Conservation (phyloP, 2,797 vertebrate species). For the Falco peregrinus region DNA sequence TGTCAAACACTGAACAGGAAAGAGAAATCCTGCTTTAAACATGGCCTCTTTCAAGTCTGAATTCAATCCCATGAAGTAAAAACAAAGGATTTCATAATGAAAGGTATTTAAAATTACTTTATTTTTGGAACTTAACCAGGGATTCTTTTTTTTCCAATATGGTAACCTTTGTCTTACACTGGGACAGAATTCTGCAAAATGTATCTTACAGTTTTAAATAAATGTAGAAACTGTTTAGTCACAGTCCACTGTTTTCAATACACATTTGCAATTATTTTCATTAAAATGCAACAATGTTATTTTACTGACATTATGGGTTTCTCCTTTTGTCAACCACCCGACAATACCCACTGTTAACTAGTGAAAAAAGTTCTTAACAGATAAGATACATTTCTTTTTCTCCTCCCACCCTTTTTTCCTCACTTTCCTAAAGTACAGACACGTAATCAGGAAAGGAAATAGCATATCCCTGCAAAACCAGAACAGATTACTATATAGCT, state of each 20-base stretch:
- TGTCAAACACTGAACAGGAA: slow-evolving; percentile 69
- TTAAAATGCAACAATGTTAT: not conserved
- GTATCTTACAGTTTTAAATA: not conserved
- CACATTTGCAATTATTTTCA: not conserved
- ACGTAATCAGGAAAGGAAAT: not conserved
- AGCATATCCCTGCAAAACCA: not conserved
- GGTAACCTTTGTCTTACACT: slow-evolving; percentile 17
- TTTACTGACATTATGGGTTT: not conserved
- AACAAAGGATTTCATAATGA: slow-evolving; percentile 71
- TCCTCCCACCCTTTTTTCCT: not conserved
- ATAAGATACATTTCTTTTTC: not conserved
- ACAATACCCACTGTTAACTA: not conserved
- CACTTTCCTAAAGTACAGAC: not conserved
- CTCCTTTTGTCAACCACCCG: not conserved
- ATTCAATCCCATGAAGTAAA: slow-evolving; percentile 69
- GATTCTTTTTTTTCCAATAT: slow-evolving; percentile 32
- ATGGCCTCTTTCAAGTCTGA: slow-evolving; percentile 81
- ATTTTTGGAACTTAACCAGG: slow-evolving; percentile 63
- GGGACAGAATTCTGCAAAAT: not conserved
- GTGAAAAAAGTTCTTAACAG: not conserved
- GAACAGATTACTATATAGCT: not conserved
- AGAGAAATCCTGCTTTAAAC: slow-evolving; percentile 82
- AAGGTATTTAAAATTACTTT: slow-evolving; percentile 70
- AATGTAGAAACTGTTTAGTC: not conserved
- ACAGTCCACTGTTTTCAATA: not conserved